Evolutionary conservation across 2,888 invertebrate species (phyloP), one percentile per base, ranked within the genome.

Genomic region (Dicranocentrus wangi): DNA sequence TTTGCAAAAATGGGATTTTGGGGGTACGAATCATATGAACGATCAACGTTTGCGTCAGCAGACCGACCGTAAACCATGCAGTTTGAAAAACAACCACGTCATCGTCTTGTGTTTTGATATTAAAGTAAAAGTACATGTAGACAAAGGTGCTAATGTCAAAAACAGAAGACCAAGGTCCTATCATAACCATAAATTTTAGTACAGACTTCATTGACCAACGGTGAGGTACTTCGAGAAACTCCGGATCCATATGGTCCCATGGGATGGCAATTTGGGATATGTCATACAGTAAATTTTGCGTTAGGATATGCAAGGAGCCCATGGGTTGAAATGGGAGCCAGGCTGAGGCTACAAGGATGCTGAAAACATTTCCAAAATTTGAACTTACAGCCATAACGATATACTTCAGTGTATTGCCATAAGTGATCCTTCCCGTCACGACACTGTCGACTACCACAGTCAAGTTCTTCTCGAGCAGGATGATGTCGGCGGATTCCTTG

Each of bases 141-240:
- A 58, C 25, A 23, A 83, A 83, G 0, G 77, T 81, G 0, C 71
- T 65, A 17, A 83, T 71, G 15, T 83, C 83, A 55, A 83, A 83
- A 1, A 83, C 68, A n/a, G 73, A 72, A 3, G 83, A 83, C 83
- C 81, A 83, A 0, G 83, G 83, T 15, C 83, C 83, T 21, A 83
- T 81, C 61, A 69, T 75, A 0, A 83, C 76, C 83, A 83, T 83
- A 32, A 83, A 83, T 13, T 55, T 70, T 3, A 83, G 19, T 0
- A 83, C 79, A 1, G 71, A 79, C 32, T 47, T 71, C 83, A 83
- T 83, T 7, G 82, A 82, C 83, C 83, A 83, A 0, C 72, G 53
- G 55, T 83, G 83, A 2, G 83, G 83, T 1, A 83, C 76, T n/a
- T 53, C 2, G 0, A 83, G 61, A 55, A 81, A 83, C n/a, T 83